These are phyloP conservation scores for Brachynemurus nebulosus DNA, from an alignment of 2,888 invertebrate species.

Conservation along the genomic window DNA sequence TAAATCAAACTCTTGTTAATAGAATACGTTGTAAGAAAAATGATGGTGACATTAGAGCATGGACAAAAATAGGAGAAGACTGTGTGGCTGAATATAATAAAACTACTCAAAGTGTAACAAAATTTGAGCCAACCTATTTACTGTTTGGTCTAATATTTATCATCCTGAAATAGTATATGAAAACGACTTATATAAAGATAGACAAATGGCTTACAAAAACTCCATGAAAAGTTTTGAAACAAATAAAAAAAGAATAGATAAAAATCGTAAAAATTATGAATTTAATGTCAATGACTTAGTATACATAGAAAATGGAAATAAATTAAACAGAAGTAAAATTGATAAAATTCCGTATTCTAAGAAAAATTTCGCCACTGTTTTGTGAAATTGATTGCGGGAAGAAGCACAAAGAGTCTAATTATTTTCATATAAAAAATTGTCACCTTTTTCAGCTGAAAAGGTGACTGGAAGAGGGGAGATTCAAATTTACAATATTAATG, in stretches of 20 bases:
- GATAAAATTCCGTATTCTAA: conserved; percentile 13
- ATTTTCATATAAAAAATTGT: conserved; percentile 2
- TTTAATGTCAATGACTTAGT: conserved; percentile 18
- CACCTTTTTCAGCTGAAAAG: too few relatives aligned
- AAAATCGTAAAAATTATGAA: conserved; percentile 12
- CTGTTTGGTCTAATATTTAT: conserved; percentile 3
- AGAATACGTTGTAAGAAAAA: conserved; percentile 16
- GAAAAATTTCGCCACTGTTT: conserved; percentile 12
- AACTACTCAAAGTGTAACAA: conserved; percentile 17
- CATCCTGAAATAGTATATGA: neutral
- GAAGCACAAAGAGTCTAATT: neutral
- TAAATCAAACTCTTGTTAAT: conserved; percentile 18
- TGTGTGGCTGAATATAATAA: conserved; percentile 18
- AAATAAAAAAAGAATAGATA: conserved; percentile 12
- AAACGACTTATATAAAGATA: neutral
- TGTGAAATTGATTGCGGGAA: conserved; percentile 3
- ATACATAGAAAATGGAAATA: conserved; percentile 18
- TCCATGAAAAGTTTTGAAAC: conserved; percentile 2
- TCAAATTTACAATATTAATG: too few relatives aligned
- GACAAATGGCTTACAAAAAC: conserved; percentile 4
- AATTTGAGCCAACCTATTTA: conserved; percentile 13
- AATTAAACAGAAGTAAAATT: conserved; percentile 17
- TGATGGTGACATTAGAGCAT: conserved; percentile 11
- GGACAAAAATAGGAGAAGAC: conserved; percentile 14
- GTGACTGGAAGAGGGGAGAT: too few relatives aligned